Evolutionary conservation across 2,888 invertebrate genomes (phyloP), one percentile per base, ranked within the genome.

Genomic region (Leucania comma): DNA sequence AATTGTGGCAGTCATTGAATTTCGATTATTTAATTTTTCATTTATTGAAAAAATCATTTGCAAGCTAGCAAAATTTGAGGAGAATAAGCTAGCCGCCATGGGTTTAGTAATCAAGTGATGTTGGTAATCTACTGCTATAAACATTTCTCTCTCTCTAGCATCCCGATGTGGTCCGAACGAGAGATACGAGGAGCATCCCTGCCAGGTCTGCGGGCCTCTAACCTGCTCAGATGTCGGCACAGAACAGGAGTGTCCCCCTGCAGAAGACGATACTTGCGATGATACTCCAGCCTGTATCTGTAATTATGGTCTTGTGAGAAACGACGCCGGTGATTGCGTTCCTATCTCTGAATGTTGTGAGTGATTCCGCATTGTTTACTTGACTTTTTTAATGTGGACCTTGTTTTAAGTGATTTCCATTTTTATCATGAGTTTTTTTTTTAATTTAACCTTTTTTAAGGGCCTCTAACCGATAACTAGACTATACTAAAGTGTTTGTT

Each of bases 331-430:
- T 4, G 56, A 51, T 32, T 87, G 87, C 58, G 73, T 86, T 46
- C 85, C 81, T 8, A 81, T 56, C 6, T 12, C 61, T 2, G 51
- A 86, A 58, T 87, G 87, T 38, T 68, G 85, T 83, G 70, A 83
- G 86, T 87, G 35, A 42, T 57, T 61, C 59, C 3, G 0, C 14
- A 14, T 22, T 1, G 24, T n/a, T 24, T 71, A 24, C 1, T 3
- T 35, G 4, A 35, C 35, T 6, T 35, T 42, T 42, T 5, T 42
- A 3, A 42, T 42, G 5, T 42, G 3, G 42, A 42, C 4, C 42
- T 42, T 87, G 87, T 46, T 68, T 84, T 83, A 68, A 82, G 85
- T 87, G 42, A 46, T 57, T 66, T 54, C 3, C n/a, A n/a, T n/a
- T n/a, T n/a, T n/a, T n/a, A n/a, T n/a, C n/a, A n/a, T n/a, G n/a